A percentile compares a stretch with the other conserved stretches of the same genome.
Evolutionary conservation across 2,797 vertebrate genomes (phyloP).

Genomic region (Orestias chungarensis): DNA sequence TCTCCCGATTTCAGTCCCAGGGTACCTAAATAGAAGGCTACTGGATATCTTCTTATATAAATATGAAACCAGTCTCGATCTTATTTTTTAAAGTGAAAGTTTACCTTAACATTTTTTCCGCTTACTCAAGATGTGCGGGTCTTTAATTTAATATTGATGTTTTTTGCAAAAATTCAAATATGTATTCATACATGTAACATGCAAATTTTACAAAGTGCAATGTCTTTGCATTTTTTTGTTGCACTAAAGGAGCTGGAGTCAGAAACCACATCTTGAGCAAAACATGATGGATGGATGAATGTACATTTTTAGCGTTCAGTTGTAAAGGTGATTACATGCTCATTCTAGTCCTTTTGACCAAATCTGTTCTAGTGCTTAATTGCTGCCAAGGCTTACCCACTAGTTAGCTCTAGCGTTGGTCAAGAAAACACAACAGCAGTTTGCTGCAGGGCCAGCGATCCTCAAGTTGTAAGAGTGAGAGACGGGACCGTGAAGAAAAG

Average conservation of each 20-base stretch:
- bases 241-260: too few species aligned
- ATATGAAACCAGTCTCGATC: too few species aligned
- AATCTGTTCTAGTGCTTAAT: background rate
- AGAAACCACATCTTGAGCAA: too few species aligned
- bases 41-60: background rate
- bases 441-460: background rate
- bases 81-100: too few species aligned
- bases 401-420: background rate
- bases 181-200: too few species aligned
- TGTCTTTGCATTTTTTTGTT: too few species aligned
- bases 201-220: too few species aligned
- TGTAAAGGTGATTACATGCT: background rate
- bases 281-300: too few species aligned
- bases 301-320: background rate
- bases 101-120: too few species aligned
- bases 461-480: background rate
- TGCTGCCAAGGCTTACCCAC: background rate
- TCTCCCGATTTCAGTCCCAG: background rate
- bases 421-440: background rate
- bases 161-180: too few species aligned
- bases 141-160: too few species aligned
- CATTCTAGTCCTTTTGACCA: background rate
- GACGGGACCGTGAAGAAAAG: background rate
- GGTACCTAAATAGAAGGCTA: background rate
- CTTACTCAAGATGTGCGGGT: too few species aligned